Conservation (phyloP, 2,797 vertebrate genomes). For the Liasis olivaceus region DNA sequence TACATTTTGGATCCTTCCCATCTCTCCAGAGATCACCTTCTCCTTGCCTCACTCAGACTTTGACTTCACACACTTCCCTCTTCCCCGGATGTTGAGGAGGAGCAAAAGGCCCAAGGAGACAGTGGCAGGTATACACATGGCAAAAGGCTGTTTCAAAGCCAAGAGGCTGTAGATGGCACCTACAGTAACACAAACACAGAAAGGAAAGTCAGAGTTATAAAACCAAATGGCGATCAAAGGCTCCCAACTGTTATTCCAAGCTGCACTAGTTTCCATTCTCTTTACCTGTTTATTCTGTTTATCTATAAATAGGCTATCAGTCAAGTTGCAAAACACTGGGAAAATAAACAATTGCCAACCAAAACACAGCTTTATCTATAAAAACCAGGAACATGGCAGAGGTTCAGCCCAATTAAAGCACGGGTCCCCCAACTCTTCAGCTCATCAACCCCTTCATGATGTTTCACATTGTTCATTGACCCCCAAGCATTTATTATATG, state of each 20-base stretch:
- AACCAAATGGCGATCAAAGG: neutral
- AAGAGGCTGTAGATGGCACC: slow-evolving; percentile 78
- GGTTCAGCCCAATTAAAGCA: neutral
- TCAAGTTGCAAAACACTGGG: neutral
- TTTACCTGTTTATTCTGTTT: neutral
- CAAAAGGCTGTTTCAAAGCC: slow-evolving; percentile 71
- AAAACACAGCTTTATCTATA: neutral
- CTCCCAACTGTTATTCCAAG: too few species aligned
- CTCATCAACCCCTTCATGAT: neutral
- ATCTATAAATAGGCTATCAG: neutral
- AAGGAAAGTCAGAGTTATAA: neutral
- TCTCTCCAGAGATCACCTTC: rapidly evolving
- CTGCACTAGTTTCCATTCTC: neutral
- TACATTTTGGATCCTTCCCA: neutral
- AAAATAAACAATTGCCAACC: neutral
- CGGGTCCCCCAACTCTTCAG: neutral
- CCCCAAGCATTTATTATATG: neutral
- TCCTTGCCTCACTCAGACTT: slow-evolving; percentile 59
- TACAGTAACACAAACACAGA: slow-evolving; percentile 36
- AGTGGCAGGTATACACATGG: slow-evolving; percentile 69
- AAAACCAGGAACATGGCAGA: neutral
- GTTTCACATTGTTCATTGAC: neutral
- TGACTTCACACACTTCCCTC: slow-evolving; percentile 32
- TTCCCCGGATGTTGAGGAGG: slow-evolving; percentile 72
- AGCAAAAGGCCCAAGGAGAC: slow-evolving; percentile 75